phyloP scores from a whole-genome alignment of 1,140 invertebrate species.

The Spodoptera frugiperda region DNA sequence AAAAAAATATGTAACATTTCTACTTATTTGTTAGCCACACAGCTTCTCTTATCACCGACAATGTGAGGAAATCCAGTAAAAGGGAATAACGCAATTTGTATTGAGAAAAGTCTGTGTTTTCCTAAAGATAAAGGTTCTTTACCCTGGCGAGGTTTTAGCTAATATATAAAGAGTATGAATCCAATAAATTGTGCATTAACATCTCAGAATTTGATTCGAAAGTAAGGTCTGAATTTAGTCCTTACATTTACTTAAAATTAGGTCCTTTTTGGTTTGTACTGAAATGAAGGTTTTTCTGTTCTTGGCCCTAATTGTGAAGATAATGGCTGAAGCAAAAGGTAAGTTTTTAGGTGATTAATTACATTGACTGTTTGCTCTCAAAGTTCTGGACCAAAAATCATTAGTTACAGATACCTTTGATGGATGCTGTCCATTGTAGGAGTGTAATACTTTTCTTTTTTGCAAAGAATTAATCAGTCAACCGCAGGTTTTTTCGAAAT shows the following conservation, averaged over 20 bases:
- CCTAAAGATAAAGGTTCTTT: slow-evolving; percentile 27
- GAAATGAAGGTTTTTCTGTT: slow-evolving; percentile 18
- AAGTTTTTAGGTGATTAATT: background rate
- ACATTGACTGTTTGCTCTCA: background rate
- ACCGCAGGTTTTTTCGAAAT: no score
- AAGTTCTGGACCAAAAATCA: background rate
- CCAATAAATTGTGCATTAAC: background rate
- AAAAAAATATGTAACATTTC: background rate
- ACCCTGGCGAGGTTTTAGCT: background rate
- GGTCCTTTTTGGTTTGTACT: background rate
- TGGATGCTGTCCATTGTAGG: no score
- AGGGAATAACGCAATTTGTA: slow-evolving; percentile 23
- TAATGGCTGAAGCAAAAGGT: slow-evolving; percentile 24
- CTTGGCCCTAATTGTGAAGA: background rate
- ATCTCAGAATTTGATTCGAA: background rate
- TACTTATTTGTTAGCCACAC: background rate
- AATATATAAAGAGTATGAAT: slow-evolving; percentile 6
- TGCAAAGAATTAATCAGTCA: no score
- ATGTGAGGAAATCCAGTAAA: background rate
- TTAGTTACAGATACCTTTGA: no score
- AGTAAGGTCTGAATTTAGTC: background rate
- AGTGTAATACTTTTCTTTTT: no score
- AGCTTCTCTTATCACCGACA: slow-evolving; percentile 5
- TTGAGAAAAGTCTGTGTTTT: background rate
- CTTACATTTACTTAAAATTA: background rate